Evolutionary conservation across 2,888 invertebrate genomes (phyloP).

Genomic region (Callinectes sapidus): DNA sequence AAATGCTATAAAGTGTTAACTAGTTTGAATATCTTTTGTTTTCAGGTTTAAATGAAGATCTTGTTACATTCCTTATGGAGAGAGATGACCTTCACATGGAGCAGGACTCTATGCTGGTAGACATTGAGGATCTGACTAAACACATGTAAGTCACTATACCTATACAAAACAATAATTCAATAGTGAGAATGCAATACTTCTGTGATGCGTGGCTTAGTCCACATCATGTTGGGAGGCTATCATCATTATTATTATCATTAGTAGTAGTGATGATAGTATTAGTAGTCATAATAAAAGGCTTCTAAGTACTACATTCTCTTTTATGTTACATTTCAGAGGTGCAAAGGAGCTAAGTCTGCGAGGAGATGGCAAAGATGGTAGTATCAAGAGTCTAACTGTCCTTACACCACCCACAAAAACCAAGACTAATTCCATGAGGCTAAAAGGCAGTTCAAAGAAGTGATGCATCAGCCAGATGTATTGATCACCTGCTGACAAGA

Average conservation of each 20-base stretch:
- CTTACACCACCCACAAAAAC: slow-evolving; percentile 42
- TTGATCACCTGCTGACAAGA: background rate
- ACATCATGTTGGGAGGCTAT: background rate
- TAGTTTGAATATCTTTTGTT: background rate
- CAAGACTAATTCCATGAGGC: slow-evolving; percentile 55
- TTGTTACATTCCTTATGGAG: slow-evolving; percentile 92
- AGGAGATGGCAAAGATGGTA: slow-evolving; percentile 33
- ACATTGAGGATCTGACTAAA: slow-evolving; percentile 93
- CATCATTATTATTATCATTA: too few relatives aligned
- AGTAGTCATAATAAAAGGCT: too few relatives aligned
- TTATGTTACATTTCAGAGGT: slow-evolving; percentile 42
- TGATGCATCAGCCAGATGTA: slow-evolving; percentile 27
- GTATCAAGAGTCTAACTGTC: slow-evolving; percentile 35
- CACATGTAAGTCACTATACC: slow-evolving; percentile 66
- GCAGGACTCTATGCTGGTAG: slow-evolving; percentile 97
- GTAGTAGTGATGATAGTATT: too few relatives aligned
- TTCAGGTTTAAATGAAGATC: slow-evolving; percentile 87
- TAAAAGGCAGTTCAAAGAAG: slow-evolving; percentile 51
- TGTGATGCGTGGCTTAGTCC: background rate
- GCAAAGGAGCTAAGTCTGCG: slow-evolving; percentile 61
- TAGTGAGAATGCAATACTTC: background rate
- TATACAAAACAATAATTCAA: background rate
- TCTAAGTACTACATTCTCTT: background rate
- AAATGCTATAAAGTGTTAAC: background rate
- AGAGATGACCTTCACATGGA: slow-evolving; percentile 98